Percentiles rank a stretch among this genome's conserved stretches.
phyloP scores from a whole-genome alignment of 2,888 invertebrate species.

The Parnassius smintheus region DNA sequence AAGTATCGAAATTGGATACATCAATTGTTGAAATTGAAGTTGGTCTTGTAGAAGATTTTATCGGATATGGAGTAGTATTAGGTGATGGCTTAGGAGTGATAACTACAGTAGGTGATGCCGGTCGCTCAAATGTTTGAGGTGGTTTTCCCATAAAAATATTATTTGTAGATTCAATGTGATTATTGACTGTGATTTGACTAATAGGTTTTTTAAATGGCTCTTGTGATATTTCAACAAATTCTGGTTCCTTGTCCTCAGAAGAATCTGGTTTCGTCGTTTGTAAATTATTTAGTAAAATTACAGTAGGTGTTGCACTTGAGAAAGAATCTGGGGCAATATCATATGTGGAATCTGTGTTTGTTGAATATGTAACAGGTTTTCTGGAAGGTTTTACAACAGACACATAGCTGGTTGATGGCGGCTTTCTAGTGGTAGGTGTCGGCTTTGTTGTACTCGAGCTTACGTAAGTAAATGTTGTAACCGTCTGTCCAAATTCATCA shows the following conservation, averaged over 20 bases:
- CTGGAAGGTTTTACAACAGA: slow-evolving; percentile 72
- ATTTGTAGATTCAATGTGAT: slow-evolving; percentile 81
- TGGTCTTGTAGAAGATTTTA: slow-evolving; percentile 49
- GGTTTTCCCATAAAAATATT: slow-evolving; percentile 73
- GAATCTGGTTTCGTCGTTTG: slow-evolving; percentile 55
- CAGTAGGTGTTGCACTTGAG: slow-evolving; percentile 74
- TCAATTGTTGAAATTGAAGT: slow-evolving; percentile 42
- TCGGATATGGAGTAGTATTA: slow-evolving; percentile 60
- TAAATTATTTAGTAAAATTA: slow-evolving; percentile 64
- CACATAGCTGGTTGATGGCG: slow-evolving; percentile 73
- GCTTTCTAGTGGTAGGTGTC: slow-evolving; percentile 56
- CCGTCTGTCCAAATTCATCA: slow-evolving; percentile 58
- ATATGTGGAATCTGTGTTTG: slow-evolving; percentile 51
- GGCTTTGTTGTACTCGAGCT: slow-evolving; percentile 59
- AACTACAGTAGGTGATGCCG: slow-evolving; percentile 82
- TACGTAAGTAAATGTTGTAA: slow-evolving; percentile 67
- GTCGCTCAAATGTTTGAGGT: slow-evolving; percentile 65
- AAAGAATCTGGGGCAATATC: slow-evolving; percentile 63
- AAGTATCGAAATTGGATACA: slow-evolving; percentile 54
- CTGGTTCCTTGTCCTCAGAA: slow-evolving; percentile 52
- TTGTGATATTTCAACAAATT: slow-evolving; percentile 75
- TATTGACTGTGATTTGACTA: slow-evolving; percentile 81
- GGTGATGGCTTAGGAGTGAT: slow-evolving; percentile 86
- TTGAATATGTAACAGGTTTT: slow-evolving; percentile 63
- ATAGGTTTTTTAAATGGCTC: slow-evolving; percentile 76